Percentiles rank a stretch among this genome's conserved stretches.
These are phyloP conservation scores for Scolanthus callimorphus DNA, from an alignment of 92 coral and sea anemone species.

Conservation along the genomic window DNA sequence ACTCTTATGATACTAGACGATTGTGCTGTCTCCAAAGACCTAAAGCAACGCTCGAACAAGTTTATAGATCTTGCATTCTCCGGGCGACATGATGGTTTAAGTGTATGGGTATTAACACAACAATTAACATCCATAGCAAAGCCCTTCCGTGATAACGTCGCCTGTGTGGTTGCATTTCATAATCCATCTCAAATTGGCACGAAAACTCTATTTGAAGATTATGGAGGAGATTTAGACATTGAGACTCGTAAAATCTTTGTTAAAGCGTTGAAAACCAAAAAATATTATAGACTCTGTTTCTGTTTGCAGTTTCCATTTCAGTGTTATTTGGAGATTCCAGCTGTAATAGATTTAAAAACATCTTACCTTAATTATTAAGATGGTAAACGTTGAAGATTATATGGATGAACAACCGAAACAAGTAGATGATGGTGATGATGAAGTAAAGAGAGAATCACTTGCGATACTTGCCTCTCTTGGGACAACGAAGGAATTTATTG, in stretches of 20 bases:
- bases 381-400: background rate
- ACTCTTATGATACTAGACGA: conserved; percentile 33
- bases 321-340: conserved; percentile 44
- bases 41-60: too few species aligned
- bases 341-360: background rate
- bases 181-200: conserved; percentile 35
- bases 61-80: conserved; percentile 38
- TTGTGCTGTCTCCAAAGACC: conserved; percentile 24
- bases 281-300: conserved; percentile 39
- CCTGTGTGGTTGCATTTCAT: too few species aligned
- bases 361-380: background rate
- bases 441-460: conserved; percentile 42
- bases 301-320: conserved; percentile 45
- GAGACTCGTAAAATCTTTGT: conserved; percentile 27
- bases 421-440: conserved; percentile 1
- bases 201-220: conserved; percentile 52
- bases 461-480: too few species aligned
- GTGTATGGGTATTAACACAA: conserved; percentile 49
- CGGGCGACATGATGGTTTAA: conserved; percentile 23
- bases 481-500: too few species aligned
- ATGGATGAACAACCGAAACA: background rate
- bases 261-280: conserved; percentile 21
- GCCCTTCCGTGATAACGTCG: too few species aligned
- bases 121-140: too few species aligned
- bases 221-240: too few species aligned